phyloP scores from a whole-genome alignment of 2,113 vertebrate species.

The Telmatochromis brichardi region DNA sequence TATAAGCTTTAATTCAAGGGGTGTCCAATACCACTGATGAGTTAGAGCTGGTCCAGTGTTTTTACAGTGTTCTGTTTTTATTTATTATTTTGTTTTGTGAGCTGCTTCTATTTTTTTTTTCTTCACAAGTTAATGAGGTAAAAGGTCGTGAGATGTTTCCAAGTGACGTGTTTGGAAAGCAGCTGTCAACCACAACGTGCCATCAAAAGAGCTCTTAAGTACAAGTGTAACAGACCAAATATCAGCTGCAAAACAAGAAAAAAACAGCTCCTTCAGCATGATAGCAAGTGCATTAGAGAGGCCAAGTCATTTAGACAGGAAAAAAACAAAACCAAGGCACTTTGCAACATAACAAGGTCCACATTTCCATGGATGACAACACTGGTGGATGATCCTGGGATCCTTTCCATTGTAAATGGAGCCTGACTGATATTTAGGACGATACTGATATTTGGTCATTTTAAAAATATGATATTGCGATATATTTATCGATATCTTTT shows the following conservation, averaged over 20 bases:
- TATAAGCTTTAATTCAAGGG: not conserved
- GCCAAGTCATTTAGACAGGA: not conserved
- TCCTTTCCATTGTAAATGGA: not conserved
- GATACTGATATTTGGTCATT: not conserved
- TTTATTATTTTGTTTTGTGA: not conserved
- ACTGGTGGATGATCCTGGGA: not conserved
- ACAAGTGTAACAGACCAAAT: not conserved
- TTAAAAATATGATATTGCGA: not conserved
- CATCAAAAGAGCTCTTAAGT: not conserved
- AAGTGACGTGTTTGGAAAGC: not conserved
- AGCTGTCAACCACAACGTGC: not conserved
- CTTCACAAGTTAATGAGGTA: not conserved
- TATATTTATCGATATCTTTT: not conserved
- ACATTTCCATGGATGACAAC: not conserved
- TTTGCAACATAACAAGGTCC: not conserved
- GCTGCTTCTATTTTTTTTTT: not conserved
- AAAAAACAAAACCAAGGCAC: not conserved
- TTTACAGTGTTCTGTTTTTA: not conserved
- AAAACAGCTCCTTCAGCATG: not conserved
- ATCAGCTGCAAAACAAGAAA: not conserved
- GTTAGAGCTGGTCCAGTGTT: not conserved
- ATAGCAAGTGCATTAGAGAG: not conserved
- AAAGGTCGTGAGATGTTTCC: not conserved
- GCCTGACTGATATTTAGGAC: not conserved
- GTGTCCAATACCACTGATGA: not conserved